phyloP scores from a whole-genome alignment of 2,797 vertebrate genomes.

The Epinephelus awoara region DNA sequence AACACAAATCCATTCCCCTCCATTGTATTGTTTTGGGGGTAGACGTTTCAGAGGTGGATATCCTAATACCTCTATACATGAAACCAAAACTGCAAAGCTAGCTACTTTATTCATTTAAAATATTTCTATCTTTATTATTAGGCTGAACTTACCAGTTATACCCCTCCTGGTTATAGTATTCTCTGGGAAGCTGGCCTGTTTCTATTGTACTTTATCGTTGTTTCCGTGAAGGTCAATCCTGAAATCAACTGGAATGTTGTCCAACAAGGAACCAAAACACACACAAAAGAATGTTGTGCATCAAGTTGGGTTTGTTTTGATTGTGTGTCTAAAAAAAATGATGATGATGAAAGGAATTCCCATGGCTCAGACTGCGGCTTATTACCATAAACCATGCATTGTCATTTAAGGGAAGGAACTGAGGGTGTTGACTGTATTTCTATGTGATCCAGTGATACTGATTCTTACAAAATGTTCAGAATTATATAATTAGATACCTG shows the following conservation, averaged over 20 bases:
- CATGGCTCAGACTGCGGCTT: accelerated
- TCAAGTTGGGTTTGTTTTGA: neutral
- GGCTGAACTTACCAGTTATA: neutral
- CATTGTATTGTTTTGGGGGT: neutral
- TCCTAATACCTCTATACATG: too few relatives aligned
- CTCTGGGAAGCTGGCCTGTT: neutral
- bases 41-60: neutral
- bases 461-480: neutral
- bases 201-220: neutral
- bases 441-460: accelerated
- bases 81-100: neutral
- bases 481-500: too few relatives aligned
- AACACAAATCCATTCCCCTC: too few relatives aligned
- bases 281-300: neutral
- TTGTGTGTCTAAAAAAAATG: neutral
- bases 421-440: accelerated
- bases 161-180: neutral
- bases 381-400: too few relatives aligned
- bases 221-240: neutral
- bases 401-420: neutral
- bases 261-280: neutral
- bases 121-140: neutral
- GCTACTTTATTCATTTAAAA: neutral
- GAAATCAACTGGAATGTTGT: neutral
- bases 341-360: neutral